Percentiles rank a stretch among this genome's conserved stretches.
Conservation (phyloP, 2,113 vertebrate species). For the Myotis yumanensis region DNA sequence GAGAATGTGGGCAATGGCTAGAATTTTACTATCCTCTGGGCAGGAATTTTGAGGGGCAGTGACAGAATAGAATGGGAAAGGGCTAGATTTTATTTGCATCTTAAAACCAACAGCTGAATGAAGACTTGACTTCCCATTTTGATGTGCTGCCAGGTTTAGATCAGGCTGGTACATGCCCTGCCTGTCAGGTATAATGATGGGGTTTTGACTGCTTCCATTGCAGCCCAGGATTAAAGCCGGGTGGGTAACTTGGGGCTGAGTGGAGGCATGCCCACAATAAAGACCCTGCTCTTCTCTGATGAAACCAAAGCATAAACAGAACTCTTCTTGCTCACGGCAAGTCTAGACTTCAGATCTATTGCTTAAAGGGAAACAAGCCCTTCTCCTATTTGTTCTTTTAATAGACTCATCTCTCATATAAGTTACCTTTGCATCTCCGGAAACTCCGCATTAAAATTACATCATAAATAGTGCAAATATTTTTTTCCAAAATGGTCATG, state of each 20-base stretch:
- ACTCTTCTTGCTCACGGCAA: not conserved
- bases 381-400: not conserved
- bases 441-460: not conserved
- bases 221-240: not conserved
- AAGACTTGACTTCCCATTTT: slow-evolving; percentile 2
- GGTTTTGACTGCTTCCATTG: not conserved
- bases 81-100: slow-evolving; percentile 50
- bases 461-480: not conserved
- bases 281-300: not conserved
- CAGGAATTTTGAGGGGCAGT: slow-evolving; percentile 22
- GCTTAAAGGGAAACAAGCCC: slow-evolving; percentile 4
- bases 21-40: not conserved
- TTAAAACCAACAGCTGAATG: slow-evolving; percentile 54
- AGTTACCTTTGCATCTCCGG: not conserved
- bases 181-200: not conserved
- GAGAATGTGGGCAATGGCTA: not conserved
- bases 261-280: not conserved
- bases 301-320: not conserved
- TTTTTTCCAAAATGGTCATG: not conserved
- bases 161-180: not conserved
- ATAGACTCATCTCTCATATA: not conserved
- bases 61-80: slow-evolving; percentile 60
- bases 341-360: not conserved
- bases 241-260: not conserved
- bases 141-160: not conserved